These are phyloP conservation scores for Vombatus ursinus DNA, from an alignment of 2,113 vertebrate species.

Conservation along the genomic window DNA sequence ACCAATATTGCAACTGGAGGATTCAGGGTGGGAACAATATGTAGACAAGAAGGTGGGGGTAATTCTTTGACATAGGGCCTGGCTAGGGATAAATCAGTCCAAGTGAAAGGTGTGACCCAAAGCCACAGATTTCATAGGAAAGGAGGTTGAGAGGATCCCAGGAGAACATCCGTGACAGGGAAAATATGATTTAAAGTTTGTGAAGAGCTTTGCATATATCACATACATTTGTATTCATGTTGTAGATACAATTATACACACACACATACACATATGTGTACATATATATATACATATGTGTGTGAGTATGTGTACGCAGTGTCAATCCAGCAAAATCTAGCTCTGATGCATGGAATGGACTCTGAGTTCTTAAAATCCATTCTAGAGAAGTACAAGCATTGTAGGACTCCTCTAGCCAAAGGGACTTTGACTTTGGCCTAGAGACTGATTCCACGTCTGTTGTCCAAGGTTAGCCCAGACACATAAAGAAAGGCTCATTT, in stretches of 20 bases:
- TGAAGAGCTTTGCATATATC: conserved; percentile 16
- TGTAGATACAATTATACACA: too few species aligned
- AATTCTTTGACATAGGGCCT: conserved; percentile 64
- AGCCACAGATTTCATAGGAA: conserved; percentile 63
- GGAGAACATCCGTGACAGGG: conserved; percentile 28
- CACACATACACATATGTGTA: neutral
- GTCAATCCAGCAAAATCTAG: neutral
- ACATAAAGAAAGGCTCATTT: neutral
- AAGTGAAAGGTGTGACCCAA: neutral
- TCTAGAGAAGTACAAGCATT: neutral
- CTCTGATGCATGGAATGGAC: neutral
- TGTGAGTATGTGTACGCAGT: neutral
- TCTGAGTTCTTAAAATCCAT: neutral
- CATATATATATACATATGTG: too few species aligned
- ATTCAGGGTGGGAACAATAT: conserved; percentile 61
- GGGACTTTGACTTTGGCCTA: neutral
- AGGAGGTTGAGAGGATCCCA: conserved; percentile 16
- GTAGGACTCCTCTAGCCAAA: neutral
- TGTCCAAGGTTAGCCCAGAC: neutral
- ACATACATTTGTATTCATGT: neutral
- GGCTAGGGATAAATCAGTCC: conserved; percentile 37
- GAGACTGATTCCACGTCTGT: neutral
- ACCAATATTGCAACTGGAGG: conserved; percentile 70
- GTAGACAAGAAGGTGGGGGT: conserved; percentile 47
- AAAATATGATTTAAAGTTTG: conserved; percentile 33